A percentile compares a stretch with the other conserved stretches of the same genome.
These are phyloP conservation scores for Rhegmatorhina hoffmannsi DNA, from an alignment of 2,113 vertebrate genomes.

Conservation along the genomic window DNA sequence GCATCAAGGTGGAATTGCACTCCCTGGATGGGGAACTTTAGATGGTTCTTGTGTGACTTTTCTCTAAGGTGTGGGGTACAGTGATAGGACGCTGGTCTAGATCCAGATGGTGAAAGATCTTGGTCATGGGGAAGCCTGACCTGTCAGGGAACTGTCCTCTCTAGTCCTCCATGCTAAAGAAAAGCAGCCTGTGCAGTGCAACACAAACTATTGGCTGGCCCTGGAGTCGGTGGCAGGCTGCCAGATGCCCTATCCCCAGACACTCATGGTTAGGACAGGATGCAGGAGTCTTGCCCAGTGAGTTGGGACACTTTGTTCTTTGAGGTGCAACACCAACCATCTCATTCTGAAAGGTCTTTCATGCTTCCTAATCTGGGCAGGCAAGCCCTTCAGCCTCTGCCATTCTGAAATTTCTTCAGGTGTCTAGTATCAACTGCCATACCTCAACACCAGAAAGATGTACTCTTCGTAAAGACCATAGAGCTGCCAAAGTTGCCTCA, in stretches of 20 bases:
- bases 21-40: neutral
- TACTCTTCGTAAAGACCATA: neutral
- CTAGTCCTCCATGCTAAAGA: neutral
- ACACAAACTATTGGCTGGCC: fast-evolving
- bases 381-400: neutral
- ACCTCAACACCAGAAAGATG: neutral
- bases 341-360: neutral
- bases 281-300: neutral
- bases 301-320: neutral
- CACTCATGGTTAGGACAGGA: neutral
- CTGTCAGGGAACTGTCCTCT: neutral
- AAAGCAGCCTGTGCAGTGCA: neutral
- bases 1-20: neutral
- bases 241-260: neutral
- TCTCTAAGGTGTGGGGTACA: neutral
- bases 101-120: fast-evolving
- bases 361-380: neutral
- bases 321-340: neutral
- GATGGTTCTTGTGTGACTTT: neutral
- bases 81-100: neutral
- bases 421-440: neutral
- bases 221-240: neutral
- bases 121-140: neutral
- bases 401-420: neutral
- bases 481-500: neutral